Evolutionary conservation across 2,113 vertebrate genomes (phyloP).

Genomic region (Orthochromis indermauri): DNA sequence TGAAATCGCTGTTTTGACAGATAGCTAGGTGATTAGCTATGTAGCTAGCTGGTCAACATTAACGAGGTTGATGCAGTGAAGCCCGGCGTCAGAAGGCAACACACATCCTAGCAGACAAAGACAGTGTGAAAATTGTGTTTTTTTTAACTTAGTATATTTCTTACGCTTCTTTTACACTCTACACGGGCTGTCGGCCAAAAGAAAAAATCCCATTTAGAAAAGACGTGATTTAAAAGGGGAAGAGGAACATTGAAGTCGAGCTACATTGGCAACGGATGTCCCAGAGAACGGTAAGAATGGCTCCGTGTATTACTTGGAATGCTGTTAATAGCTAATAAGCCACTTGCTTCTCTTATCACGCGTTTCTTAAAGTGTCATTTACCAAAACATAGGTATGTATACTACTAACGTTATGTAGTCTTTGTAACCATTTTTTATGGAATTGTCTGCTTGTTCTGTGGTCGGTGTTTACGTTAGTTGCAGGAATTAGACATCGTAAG

Average conservation of each 20-base stretch:
- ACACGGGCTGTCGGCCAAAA: neutral
- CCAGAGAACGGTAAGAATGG: slow-evolving; percentile 58
- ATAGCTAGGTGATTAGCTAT: slow-evolving; percentile 6
- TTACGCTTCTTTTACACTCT: neutral
- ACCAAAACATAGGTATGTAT: accelerated
- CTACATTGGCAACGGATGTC: slow-evolving; percentile 55
- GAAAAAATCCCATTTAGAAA: neutral
- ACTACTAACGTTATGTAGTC: accelerated
- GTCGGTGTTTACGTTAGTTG: slow-evolving; percentile 9
- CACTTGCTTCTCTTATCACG: neutral
- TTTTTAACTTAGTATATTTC: neutral
- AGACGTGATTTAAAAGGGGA: neutral
- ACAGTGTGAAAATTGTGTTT: neutral
- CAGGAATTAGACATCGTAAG: slow-evolving; percentile 32
- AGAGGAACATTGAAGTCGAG: neutral
- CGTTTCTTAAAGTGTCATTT: neutral
- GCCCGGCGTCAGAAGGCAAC: neutral
- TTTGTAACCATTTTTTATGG: neutral
- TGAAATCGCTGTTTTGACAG: slow-evolving; percentile 3
- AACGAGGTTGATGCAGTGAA: slow-evolving; percentile 15
- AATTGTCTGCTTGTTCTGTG: accelerated
- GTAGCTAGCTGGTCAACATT: slow-evolving; percentile 13
- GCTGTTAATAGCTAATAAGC: neutral
- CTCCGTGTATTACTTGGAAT: slow-evolving; percentile 32
- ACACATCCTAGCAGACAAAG: neutral